These are phyloP conservation scores for Thunnus albacares DNA, from an alignment of 2,797 vertebrate species.

Conservation along the genomic window DNA sequence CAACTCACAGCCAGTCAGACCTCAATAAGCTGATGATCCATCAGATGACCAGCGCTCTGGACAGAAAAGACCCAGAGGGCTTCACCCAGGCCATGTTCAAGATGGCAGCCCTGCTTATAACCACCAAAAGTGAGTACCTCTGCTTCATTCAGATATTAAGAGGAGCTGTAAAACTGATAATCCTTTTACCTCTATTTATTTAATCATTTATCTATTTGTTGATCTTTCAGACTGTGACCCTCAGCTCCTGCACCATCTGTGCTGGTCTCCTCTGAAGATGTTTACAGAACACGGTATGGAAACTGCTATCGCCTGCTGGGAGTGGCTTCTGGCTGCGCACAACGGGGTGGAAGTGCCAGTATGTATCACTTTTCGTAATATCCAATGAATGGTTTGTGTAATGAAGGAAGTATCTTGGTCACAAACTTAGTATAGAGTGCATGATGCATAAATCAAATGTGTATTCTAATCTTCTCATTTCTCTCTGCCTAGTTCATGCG, in stretches of 20 bases:
- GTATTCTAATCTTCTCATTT: not conserved
- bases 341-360: conserved; percentile 96
- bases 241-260: conserved; percentile 95
- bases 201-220: not conserved
- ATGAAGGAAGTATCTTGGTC: not conserved
- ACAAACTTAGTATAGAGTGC: no score
- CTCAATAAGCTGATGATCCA: conserved; percentile 93
- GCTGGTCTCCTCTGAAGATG: conserved; percentile 97
- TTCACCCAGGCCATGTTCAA: conserved; percentile 98
- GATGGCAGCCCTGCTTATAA: conserved; percentile 95
- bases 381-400: not conserved
- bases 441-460: not conserved
- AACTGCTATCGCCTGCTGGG: conserved; percentile 97
- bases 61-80: conserved; percentile 85
- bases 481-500: conserved; percentile 91
- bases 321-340: conserved; percentile 97
- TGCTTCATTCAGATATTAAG: not conserved
- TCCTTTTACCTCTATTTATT: not conserved
- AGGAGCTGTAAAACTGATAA: not conserved
- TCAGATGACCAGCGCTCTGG: conserved; percentile 90
- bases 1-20: conserved; percentile 90
- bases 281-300: conserved; percentile 97
- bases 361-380: conserved; percentile 48
- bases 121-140: conserved; percentile 88
- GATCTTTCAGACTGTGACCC: conserved; percentile 90